Evolutionary conservation across 2,113 vertebrate genomes (phyloP).

Genomic region (Eurypyga helias): DNA sequence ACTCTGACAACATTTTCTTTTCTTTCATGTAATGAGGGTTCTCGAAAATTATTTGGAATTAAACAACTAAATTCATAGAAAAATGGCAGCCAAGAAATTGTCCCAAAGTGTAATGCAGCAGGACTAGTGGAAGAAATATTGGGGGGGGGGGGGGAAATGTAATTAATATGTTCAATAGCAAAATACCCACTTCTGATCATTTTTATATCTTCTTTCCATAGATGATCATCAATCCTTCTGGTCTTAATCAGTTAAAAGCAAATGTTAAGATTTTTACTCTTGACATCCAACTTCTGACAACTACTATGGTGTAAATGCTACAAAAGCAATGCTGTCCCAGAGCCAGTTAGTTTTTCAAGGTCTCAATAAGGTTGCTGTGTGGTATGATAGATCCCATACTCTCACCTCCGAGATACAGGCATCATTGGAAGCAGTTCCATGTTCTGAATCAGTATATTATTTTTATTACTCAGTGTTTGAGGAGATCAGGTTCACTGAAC

Average conservation of each 20-base stretch:
- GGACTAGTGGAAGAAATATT: background rate
- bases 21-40: conserved; percentile 32
- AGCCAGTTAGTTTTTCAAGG: background rate
- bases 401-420: background rate
- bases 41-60: conserved; percentile 10
- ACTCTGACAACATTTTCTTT: conserved; percentile 8
- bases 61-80: conserved; percentile 18
- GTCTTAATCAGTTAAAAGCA: background rate
- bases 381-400: background rate
- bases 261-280: background rate
- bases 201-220: conserved; percentile 13
- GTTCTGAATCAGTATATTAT: background rate
- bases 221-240: background rate
- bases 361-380: background rate
- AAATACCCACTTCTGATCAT: background rate
- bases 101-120: background rate
- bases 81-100: conserved; percentile 6
- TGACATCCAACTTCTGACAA: background rate
- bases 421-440: background rate
- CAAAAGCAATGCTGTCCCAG: background rate
- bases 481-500: background rate
- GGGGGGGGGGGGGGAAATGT: no score
- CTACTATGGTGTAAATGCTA: background rate
- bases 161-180: background rate
- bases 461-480: background rate